Evolutionary conservation across 2,888 invertebrate species (phyloP), one percentile per base, ranked within the genome.

Genomic region (Mythimna loreyi): DNA sequence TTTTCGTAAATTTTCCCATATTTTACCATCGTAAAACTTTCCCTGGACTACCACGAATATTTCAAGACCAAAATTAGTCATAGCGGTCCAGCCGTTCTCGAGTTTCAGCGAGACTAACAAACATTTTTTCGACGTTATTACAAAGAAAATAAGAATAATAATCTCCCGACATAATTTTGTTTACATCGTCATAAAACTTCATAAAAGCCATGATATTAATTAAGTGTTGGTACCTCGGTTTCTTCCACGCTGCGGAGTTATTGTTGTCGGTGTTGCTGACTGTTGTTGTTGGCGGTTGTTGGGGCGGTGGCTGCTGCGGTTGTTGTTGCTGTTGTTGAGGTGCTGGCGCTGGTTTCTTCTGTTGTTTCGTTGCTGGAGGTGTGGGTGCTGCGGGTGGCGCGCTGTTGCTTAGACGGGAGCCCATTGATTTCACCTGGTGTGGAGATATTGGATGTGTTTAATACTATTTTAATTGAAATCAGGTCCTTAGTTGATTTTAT

Each of bases 401-500:
- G 4, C 74, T 97, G 0, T 95, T 96, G 52, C 95, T 98, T 1
- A 96, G 84, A 0, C 96, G 91, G 4, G 95, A 92, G 0, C 96
- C 95, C 74, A 95, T 81, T 0, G 96, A 95, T 59, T 96, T 96
- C 66, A 96, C 94, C 85, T 99, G 98, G 16, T 7, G 3, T 1
- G 19, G 52, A 40, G 1, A 28, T 2, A 47, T 9, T 7, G 1
- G 1, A 50, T 50, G 1, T n/a, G 23, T 13, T 45, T 13, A 21
- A 25, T 16, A 23, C 19, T 13, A 0, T 40, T 50, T 9, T 28
- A n/a, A 52, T 28, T 28, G 4, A 3, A 28, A 28, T 4, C 28
- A 28, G 4, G 28, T 28, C 28, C 28, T 28, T 28, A 28, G 4
- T 28, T 28, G 28, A 28, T 28, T 28, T 28, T 28, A 3, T 28